Conservation (phyloP, 2,888 invertebrate species). For the Drosophila testacea region DNA sequence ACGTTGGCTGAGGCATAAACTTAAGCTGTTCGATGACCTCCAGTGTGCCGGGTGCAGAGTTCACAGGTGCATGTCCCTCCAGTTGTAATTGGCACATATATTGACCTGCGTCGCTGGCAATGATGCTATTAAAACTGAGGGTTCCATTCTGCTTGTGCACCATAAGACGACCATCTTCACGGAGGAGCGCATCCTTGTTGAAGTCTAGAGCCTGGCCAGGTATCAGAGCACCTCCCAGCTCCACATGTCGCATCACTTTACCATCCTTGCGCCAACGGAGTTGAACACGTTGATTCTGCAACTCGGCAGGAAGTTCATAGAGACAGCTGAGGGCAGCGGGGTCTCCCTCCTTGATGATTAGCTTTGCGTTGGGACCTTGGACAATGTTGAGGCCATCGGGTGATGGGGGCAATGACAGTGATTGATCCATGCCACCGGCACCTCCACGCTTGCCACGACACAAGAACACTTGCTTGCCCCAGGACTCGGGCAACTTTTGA, state of each 20-base stretch:
- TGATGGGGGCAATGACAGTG: conserved; percentile 48
- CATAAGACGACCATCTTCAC: conserved; percentile 82
- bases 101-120: conserved; percentile 84
- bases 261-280: conserved; percentile 90
- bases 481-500: conserved; percentile 72
- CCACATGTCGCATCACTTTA: conserved; percentile 85
- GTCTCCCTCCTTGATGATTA: conserved; percentile 89
- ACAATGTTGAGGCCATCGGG: conserved; percentile 66
- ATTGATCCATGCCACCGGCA: conserved; percentile 50
- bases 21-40: conserved; percentile 90
- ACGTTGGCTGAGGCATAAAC: conserved; percentile 93
- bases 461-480: conserved; percentile 78
- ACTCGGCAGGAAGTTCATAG: conserved; percentile 84
- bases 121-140: conserved; percentile 81
- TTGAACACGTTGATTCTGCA: conserved; percentile 69
- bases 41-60: conserved; percentile 78
- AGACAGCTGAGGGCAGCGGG: conserved; percentile 88
- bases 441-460: conserved; percentile 84
- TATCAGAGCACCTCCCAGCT: conserved; percentile 70
- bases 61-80: conserved; percentile 82
- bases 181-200: conserved; percentile 77
- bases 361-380: conserved; percentile 81
- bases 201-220: conserved; percentile 46
- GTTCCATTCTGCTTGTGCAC: conserved; percentile 84
- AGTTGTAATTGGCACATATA: conserved; percentile 85